Conservation (phyloP, 2,113 vertebrate species). For the Oryzias woworae region DNA sequence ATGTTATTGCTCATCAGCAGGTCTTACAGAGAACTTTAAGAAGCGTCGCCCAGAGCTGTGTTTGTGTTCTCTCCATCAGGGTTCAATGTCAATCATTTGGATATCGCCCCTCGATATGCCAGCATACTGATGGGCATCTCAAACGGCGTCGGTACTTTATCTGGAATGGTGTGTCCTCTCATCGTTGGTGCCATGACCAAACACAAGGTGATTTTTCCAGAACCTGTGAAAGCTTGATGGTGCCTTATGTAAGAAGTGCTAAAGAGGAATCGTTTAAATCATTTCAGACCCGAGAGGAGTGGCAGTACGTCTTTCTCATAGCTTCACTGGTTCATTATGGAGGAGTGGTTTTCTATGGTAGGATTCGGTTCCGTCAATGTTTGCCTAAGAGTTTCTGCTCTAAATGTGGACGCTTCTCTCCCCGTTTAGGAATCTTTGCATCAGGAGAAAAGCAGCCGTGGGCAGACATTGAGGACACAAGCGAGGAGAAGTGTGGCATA, state of each 20-base stretch:
- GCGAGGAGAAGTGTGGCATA: conserved; percentile 97
- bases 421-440: conserved; percentile 87
- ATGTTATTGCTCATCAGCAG: not conserved
- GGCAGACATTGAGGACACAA: conserved; percentile 96
- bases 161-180: conserved; percentile 92
- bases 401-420: conserved; percentile 43
- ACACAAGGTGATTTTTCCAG: conserved; percentile 83
- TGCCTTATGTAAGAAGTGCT: not conserved
- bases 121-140: conserved; percentile 96
- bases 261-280: not conserved
- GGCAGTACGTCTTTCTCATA: conserved; percentile 91
- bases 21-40: not conserved
- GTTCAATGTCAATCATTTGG: conserved; percentile 92
- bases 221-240: not conserved
- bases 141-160: conserved; percentile 90
- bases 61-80: conserved; percentile 65
- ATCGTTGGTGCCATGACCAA: conserved; percentile 97
- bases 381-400: too few species aligned
- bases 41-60: not conserved
- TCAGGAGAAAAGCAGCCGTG: conserved; percentile 97
- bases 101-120: conserved; percentile 91
- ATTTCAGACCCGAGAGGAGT: conserved; percentile 87
- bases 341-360: conserved; percentile 82
- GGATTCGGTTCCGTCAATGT: conserved; percentile 3
- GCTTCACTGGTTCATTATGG: conserved; percentile 85